These are phyloP conservation scores for Idaea aversata DNA, from an alignment of 2,888 invertebrate species.

Conservation along the genomic window DNA sequence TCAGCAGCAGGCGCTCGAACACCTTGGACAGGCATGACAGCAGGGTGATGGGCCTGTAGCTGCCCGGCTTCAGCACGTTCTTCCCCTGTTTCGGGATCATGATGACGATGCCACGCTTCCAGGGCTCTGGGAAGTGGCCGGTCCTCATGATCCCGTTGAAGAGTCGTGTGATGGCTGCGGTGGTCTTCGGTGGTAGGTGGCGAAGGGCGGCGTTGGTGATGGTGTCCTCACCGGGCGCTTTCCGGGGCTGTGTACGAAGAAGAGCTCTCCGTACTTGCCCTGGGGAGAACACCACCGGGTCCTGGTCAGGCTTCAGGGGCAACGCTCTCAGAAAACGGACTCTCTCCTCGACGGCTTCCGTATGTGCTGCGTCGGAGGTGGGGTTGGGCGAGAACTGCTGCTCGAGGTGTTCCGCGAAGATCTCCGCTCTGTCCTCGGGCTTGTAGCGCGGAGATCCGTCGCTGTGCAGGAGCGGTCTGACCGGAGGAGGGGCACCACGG, in stretches of 20 bases:
- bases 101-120: conserved; percentile 26
- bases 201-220: conserved; percentile 2
- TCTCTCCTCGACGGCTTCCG: not conserved
- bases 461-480: no score
- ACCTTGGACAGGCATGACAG: not conserved
- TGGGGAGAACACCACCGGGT: not conserved
- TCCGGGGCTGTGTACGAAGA: not conserved
- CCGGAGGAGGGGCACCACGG: no score
- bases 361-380: not conserved
- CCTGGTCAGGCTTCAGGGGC: not conserved
- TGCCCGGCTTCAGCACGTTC: not conserved
- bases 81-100: not conserved
- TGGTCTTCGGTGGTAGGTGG: not conserved
- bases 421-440: conserved; percentile 1
- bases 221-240: conserved; percentile 7
- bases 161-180: conserved; percentile 5
- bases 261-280: conserved; percentile 2
- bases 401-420: conserved; percentile 4
- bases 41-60: not conserved
- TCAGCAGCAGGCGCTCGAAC: not conserved
- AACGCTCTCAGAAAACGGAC: no score
- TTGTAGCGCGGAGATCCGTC: not conserved
- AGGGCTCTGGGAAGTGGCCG: conserved; percentile 11
- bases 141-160: conserved; percentile 15
- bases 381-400: not conserved